Conservation (phyloP, 2,113 vertebrate species). For the Prunella himalayana region DNA sequence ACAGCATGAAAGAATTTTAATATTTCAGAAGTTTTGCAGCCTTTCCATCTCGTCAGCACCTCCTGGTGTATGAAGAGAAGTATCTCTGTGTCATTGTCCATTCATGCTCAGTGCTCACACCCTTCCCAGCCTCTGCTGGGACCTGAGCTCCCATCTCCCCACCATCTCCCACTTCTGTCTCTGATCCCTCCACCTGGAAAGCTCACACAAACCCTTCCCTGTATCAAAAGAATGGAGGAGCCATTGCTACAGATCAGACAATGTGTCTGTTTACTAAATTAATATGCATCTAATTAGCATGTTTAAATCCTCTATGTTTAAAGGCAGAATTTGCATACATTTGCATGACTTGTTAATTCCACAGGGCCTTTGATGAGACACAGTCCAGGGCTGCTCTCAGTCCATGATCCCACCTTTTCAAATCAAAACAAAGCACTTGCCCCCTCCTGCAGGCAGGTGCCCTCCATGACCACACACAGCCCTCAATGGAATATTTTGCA, state of each 20-base stretch:
- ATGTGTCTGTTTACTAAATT: conserved; percentile 35
- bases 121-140: neutral
- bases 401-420: neutral
- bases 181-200: neutral
- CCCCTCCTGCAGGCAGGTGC: neutral
- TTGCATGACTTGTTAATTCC: conserved; percentile 32
- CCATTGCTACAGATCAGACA: neutral
- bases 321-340: conserved; percentile 42
- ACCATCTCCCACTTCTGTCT: neutral
- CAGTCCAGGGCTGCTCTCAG: neutral
- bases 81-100: accelerated
- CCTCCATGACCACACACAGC: neutral
- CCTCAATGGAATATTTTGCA: neutral
- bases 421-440: neutral
- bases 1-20: neutral
- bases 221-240: neutral
- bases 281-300: conserved; percentile 56
- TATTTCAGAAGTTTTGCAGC: neutral
- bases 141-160: accelerated
- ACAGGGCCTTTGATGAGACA: neutral
- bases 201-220: neutral
- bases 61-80: neutral
- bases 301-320: conserved; percentile 43
- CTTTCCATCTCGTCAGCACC: neutral
- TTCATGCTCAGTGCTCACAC: neutral